These are phyloP conservation scores for Caenorhabditis sp. DNA, from an alignment of 2,888 invertebrate genomes.

Conservation along the genomic window DNA sequence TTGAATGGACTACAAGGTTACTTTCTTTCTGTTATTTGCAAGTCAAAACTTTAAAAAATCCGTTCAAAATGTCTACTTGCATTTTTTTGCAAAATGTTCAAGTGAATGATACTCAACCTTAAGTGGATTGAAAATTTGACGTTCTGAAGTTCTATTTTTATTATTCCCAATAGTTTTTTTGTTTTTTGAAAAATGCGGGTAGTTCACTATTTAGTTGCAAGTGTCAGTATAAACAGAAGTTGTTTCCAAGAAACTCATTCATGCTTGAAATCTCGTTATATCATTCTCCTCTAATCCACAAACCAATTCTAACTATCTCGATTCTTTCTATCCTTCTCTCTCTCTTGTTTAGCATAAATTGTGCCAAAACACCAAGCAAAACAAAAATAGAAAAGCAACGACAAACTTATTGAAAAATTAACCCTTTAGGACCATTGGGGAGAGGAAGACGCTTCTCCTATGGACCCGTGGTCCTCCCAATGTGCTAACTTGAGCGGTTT, in stretches of 20 bases:
- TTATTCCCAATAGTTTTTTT: too few relatives aligned
- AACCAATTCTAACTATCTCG: background rate
- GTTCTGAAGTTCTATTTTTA: conserved; percentile 15
- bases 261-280: conserved; percentile 1
- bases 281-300: background rate
- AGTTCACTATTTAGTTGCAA: too few relatives aligned
- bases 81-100: background rate
- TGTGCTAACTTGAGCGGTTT: conserved; percentile 49
- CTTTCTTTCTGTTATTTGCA: too few relatives aligned
- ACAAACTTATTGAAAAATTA: conserved; percentile 55
- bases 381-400: conserved; percentile 10
- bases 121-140: conserved; percentile 1
- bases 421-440: conserved; percentile 38
- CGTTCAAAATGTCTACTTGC: too few relatives aligned
- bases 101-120: conserved; percentile 8
- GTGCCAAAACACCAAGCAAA: background rate
- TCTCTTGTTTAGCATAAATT: too few relatives aligned
- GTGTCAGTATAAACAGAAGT: background rate
- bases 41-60: background rate
- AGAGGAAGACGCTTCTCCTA: too few relatives aligned
- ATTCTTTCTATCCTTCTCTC: too few relatives aligned
- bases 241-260: background rate
- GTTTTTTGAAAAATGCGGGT: too few relatives aligned
- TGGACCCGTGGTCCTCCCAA: conserved; percentile 30
- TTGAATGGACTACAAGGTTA: conserved; percentile 62